These are phyloP conservation scores for Machaerirhynchus nigripectus DNA, from an alignment of 2,113 vertebrate species.

Conservation along the genomic window DNA sequence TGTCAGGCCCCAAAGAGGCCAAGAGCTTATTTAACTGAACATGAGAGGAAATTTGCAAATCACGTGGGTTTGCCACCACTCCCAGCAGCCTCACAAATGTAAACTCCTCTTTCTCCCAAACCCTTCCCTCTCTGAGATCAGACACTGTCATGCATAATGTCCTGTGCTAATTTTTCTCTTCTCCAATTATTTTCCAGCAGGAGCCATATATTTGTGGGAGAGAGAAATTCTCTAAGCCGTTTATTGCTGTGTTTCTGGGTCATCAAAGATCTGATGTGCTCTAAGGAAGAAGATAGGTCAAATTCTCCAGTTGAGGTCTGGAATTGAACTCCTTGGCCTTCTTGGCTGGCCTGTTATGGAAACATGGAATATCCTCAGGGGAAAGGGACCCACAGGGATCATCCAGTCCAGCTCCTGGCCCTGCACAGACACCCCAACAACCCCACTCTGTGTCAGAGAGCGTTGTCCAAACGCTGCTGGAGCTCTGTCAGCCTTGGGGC, in stretches of 20 bases:
- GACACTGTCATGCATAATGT: not conserved
- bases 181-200: not conserved
- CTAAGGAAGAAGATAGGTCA: not conserved
- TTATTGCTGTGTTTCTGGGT: not conserved
- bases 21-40: conserved; percentile 24
- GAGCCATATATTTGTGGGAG: not conserved
- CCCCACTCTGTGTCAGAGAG: not conserved
- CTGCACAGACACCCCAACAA: not conserved
- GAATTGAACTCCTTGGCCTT: not conserved
- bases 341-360: not conserved
- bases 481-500: not conserved
- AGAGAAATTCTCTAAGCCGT: not conserved
- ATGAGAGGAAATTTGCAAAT: conserved; percentile 20
- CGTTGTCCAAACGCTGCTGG: rapidly evolving
- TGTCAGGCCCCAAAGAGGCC: conserved; percentile 10
- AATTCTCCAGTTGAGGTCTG: not conserved
- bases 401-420: not conserved
- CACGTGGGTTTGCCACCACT: not conserved
- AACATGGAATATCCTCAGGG: not conserved
- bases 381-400: not conserved
- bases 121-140: not conserved
- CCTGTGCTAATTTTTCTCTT: not conserved
- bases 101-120: not conserved
- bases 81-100: not conserved
- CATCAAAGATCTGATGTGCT: not conserved